These are phyloP conservation scores for Tauraco hartlaubi DNA, from an alignment of 2,797 vertebrate genomes.

Conservation along the genomic window DNA sequence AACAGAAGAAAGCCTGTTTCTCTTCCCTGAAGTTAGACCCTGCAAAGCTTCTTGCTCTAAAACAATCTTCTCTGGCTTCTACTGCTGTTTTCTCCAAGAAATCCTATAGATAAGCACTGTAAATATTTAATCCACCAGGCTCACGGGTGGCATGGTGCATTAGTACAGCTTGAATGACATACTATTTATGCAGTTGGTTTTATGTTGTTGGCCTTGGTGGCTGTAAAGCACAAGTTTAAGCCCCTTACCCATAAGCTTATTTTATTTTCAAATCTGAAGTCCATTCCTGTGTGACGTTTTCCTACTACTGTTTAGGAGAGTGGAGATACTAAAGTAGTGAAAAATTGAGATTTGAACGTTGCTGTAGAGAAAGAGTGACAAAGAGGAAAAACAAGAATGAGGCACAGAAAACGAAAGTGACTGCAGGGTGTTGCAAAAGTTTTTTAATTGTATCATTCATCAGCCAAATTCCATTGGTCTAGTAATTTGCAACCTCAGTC, in stretches of 20 bases:
- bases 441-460: not conserved
- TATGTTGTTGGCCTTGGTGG: not conserved
- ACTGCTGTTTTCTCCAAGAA: not conserved
- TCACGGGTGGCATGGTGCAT: not conserved
- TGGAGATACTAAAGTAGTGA: not conserved
- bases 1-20: not conserved
- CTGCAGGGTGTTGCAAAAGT: not conserved
- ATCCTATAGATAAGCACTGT: not conserved
- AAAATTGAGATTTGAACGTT: not conserved
- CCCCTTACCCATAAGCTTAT: rapidly evolving
- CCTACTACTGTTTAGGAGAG: not conserved
- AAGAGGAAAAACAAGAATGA: not conserved
- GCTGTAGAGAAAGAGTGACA: not conserved
- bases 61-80: not conserved
- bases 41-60: not conserved
- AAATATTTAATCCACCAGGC: not conserved
- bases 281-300: not conserved
- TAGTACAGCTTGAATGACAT: not conserved
- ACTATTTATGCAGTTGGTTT: not conserved
- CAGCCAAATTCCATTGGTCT: not conserved
- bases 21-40: not conserved
- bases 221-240: not conserved
- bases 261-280: not conserved
- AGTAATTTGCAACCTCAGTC: not conserved
- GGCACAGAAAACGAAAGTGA: not conserved